Evolutionary conservation across 2,113 vertebrate species (phyloP), one percentile per base, ranked within the genome.

Genomic region (Mus spicilegus): DNA sequence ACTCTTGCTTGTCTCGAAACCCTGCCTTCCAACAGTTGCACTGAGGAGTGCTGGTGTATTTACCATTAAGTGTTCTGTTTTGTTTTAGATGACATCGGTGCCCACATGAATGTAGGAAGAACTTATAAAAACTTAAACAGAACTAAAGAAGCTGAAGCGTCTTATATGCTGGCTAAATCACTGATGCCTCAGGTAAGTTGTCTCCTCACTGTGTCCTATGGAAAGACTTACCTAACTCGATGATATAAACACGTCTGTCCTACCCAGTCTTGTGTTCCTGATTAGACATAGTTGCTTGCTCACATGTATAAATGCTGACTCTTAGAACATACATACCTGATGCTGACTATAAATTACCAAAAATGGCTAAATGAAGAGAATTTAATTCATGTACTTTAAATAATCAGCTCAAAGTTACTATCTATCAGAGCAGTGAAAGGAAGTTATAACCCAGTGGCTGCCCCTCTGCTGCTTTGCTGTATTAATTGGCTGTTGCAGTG

Each of bases 31-130:
- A 73, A 14, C 72, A 56, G 46, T 89, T 80, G 56, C 19, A 12
- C 39, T 90, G 17, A 93, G 42, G 70, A 46, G 5, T 91, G 36
- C 65, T 86, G 75, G 9, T 78, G 19, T 95, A 81, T 91, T 91
- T 97, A n/a, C 22, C 88, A 92, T 65, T 20, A 96, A 86, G 86
- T 91, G 97, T 10, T 93, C 94, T 97, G 51, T 93, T 39, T 65
- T 92, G 58, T 97, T 97, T 95, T 96, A 99, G 99, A 99, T 99
- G 99, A 99, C 97, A 99, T 99, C 61, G 99, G 99, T 67, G 99
- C 99, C 85, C 99, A 99, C 96, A 99, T 99, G 99, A 99, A 99
- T 78, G 99, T 99, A 90, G 99, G 99, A 98, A 99, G 99, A 98
- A 99, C 99, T 93, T 99, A 99, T 86, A 99, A 99, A 98, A 99